A percentile compares a stretch with the other conserved stretches of the same genome.
These are phyloP conservation scores for Acanthaster planci DNA, from an alignment of 35 echinoderm and acorn worm genomes.

Conservation along the genomic window DNA sequence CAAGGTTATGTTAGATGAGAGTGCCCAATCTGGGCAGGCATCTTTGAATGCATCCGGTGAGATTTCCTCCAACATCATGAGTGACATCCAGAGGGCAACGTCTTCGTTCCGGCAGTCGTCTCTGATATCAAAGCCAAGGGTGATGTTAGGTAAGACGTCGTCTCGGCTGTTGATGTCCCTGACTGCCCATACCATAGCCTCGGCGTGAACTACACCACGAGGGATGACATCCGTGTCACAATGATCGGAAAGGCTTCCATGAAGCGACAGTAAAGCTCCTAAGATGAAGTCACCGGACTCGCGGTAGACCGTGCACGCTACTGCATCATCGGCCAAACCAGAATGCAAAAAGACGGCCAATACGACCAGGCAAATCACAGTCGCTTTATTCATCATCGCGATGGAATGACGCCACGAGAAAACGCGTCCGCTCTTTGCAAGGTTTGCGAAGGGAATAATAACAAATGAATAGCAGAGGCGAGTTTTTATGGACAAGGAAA, in stretches of 20 bases:
- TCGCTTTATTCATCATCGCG: no score
- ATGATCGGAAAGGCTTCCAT: background rate
- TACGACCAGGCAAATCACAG: background rate
- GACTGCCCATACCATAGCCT: conserved; percentile 35
- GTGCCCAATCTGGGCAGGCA: background rate
- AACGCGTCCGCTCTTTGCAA: no score
- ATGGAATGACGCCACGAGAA: no score
- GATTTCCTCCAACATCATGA: background rate
- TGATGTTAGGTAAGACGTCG: conserved; percentile 39
- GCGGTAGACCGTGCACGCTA: conserved; percentile 9
- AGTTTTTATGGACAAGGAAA: no score
- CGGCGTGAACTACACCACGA: conserved; percentile 1
- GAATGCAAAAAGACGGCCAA: background rate
- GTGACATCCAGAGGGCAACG: conserved; percentile 15
- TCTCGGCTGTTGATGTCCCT: conserved; percentile 36
- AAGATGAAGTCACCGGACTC: background rate
- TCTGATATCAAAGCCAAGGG: conserved; percentile 36
- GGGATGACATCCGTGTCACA: conserved; percentile 10
- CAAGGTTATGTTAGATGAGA: background rate
- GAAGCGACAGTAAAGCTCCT: background rate
- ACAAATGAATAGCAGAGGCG: no score
- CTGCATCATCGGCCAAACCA: background rate
- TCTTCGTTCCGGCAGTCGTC: conserved; percentile 41
- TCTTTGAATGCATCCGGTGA: background rate
- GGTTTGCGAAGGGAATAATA: no score